Conservation (phyloP, 2,888 invertebrate species). For the Laothoe populi region DNA sequence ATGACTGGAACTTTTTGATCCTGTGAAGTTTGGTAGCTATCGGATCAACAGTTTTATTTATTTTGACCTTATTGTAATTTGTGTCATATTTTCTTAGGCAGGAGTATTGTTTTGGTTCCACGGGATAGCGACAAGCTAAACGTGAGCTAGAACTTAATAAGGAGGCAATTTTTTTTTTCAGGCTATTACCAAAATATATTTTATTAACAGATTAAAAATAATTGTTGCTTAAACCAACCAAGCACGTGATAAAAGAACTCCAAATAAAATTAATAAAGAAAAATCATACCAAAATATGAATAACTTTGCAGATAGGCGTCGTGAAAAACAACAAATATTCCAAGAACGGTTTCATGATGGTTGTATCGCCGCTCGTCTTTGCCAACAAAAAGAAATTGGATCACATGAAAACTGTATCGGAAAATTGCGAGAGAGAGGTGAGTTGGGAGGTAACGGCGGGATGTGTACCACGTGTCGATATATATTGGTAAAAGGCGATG, state of each 20-base stretch:
- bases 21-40: too few relatives aligned
- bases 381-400: conserved; percentile 72
- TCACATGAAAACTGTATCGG: conserved; percentile 74
- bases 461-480: conserved; percentile 2
- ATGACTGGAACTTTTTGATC: too few relatives aligned
- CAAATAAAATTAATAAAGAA: not conserved
- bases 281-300: not conserved
- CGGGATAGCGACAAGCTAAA: too few relatives aligned
- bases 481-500: conserved; percentile 1
- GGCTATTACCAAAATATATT: too few relatives aligned
- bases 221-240: not conserved
- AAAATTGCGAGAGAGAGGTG: conserved; percentile 78
- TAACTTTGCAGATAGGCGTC: conserved; percentile 60
- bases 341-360: conserved; percentile 70
- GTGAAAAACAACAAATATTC: conserved; percentile 72
- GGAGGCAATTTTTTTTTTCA: too few relatives aligned
- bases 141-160: too few relatives aligned
- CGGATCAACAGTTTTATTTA: too few relatives aligned
- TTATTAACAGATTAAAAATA: too few relatives aligned
- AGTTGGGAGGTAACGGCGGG: conserved; percentile 29
- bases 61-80: too few relatives aligned
- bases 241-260: not conserved
- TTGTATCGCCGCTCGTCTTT: conserved; percentile 71
- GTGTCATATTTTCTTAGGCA: too few relatives aligned
- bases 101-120: too few relatives aligned